Evolutionary conservation across 2,888 invertebrate genomes (phyloP), one percentile per base, ranked within the genome.

Genomic region (Abscondita cerata): DNA sequence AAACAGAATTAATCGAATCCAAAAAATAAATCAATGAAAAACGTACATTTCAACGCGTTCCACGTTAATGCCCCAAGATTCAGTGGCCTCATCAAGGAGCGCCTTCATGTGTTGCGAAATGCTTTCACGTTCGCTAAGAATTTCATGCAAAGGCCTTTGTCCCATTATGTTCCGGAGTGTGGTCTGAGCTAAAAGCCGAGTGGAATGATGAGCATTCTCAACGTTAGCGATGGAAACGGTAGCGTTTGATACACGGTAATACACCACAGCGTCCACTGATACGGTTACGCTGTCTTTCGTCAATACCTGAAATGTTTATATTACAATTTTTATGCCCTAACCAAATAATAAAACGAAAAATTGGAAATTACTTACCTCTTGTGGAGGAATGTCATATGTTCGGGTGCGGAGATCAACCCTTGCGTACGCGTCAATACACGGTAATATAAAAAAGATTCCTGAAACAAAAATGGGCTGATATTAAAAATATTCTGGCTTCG

Each of bases 271-370:
- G 78, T 98, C 98, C 38, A 98, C 98, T 1, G 96, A 96, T 1
- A 98, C 97, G 0, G 98, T 98, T 59, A 98, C 98, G 68, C 95
- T 95, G 82, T 98, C 98, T n/a, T 96, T 96, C 33, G 97, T 97
- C 70, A 98, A 83, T 11, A 98, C 96, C 96, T 97, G 81, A 1
- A 75, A 72, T 18, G 44, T 19, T 19, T 25, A 4, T 25, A 25
- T 25, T 4, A 25, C 2, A 25, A 2, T 25, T 12, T 38, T 13
- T 12, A 2, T 5, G 41, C 15, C 12, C 3, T 4, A 12, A 40
- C 40, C 13, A 50, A 51, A 31, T n/a, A 25, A 40, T 25, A 40
- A 31, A 53, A 15, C 5, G 4, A n/a, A n/a, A 41, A 11, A 38
- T 16, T 36, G 33, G 52, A 46, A 46, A n/a, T n/a, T n/a, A n/a